Conservation (phyloP, 2,113 vertebrate genomes). For the Sylvilagus bachmani region DNA sequence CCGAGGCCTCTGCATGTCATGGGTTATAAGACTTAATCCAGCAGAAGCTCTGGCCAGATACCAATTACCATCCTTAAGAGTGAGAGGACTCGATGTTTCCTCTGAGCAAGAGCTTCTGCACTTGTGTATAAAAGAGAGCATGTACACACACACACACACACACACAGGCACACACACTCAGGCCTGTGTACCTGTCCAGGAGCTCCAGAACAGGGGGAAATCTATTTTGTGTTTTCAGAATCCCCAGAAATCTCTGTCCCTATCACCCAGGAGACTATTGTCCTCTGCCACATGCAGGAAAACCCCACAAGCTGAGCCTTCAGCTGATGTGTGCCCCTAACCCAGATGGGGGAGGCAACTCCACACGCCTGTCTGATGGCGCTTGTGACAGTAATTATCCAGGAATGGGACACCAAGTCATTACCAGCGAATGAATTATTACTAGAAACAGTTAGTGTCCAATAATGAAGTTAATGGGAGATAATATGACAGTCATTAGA, state of each 20-base stretch:
- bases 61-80: constrained; percentile 74
- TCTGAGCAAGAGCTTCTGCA: constrained; percentile 45
- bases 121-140: too few species aligned
- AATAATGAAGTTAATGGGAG: constrained; percentile 75
- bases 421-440: constrained; percentile 76
- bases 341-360: constrained; percentile 55
- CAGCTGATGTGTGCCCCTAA: background rate
- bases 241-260: background rate
- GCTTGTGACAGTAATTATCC: constrained; percentile 81
- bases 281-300: constrained; percentile 21
- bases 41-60: constrained; percentile 74
- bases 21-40: constrained; percentile 78
- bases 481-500: constrained; percentile 66
- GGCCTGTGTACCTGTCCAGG: background rate
- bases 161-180: background rate
- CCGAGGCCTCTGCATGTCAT: constrained; percentile 68
- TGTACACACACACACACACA: background rate
- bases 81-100: constrained; percentile 29
- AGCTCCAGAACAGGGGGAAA: background rate
- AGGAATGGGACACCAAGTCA: constrained; percentile 60
- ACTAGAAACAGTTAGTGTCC: constrained; percentile 73
- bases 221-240: background rate
- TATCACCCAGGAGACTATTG: constrained; percentile 1
- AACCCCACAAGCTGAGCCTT: background rate
- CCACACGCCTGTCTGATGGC: background rate